Base-by-base conservation (phyloP, 2,888 invertebrate species). In the Leuctra nigra region DNA sequence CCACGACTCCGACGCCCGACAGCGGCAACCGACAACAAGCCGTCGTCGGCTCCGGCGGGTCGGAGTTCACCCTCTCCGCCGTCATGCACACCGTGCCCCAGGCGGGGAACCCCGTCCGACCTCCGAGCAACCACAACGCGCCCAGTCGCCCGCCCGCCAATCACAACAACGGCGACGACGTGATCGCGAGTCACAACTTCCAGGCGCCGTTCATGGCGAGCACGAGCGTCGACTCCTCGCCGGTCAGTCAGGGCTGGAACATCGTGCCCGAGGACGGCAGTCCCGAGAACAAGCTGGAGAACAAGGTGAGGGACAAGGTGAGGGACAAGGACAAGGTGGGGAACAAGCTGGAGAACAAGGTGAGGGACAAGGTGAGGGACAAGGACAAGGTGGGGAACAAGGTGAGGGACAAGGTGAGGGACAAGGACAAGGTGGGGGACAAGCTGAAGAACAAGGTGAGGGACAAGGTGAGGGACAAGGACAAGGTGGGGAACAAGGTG, bases 161-260 rank as follows among this genome's bases (percentile, higher is more conserved):
- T 18, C 50, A 29, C 47, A 47, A 24, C 25, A 41, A 24, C 47
- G 47, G 47, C 3, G 47, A 50, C 3, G 18, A 33, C n/a, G 11
- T 4, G 2, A 22, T 18, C 6, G 25, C 6, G 3, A 50, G 18
- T 18, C 35, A 50, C 22, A 57, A 59, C 33, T 61, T 63, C 50
- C 63, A 64, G 53, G 64, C 64, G 25, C 64, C 64, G 11, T 64
- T 64, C 57, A 56, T 59, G 41, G 84, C 85, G 0, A 84, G 83
- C 63, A 73, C 80, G 1, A 83, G 78, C 57, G 72, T 82, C 1
- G 81, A 78, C 59, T 74, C 77, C 0, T 74, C 75, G 14, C 74
- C 77, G 22, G 68, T 72, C 0, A 73, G 74, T 24, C 80, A 80
- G 64, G 82, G 83, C 13, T 84, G 84, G 84, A 78, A 78, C 44